phyloP scores from a whole-genome alignment of 1,140 invertebrate species.

The Trachymyrmex septentrionalis region DNA sequence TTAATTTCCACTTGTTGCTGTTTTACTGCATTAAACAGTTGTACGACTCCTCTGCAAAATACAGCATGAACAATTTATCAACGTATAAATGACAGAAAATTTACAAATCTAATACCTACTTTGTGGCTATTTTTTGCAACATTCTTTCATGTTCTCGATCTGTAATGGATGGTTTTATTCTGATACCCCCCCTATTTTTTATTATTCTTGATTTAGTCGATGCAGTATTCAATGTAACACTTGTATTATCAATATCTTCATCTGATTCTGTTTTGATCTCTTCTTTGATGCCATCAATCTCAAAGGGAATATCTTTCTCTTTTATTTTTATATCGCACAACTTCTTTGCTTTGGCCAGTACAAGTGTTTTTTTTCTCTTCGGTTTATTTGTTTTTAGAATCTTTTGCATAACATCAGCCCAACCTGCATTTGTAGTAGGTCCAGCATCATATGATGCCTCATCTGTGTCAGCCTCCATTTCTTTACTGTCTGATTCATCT shows the following conservation, averaged over 20 bases:
- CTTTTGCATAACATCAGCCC: conserved; percentile 91
- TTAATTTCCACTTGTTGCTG: conserved; percentile 94
- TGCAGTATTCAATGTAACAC: conserved; percentile 44
- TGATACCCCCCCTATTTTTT: conserved; percentile 89
- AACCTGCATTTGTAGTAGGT: conserved; percentile 81
- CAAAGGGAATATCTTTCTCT: conserved; percentile 85
- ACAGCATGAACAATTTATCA: conserved; percentile 31
- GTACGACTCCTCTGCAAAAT: conserved; percentile 93
- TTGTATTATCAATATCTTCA: conserved; percentile 71
- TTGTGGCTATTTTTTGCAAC: conserved; percentile 94
- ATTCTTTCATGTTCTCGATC: conserved; percentile 92
- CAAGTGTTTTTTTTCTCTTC: conserved; percentile 91
- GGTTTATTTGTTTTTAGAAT: conserved; percentile 92
- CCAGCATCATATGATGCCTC: neutral
- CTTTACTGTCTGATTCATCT: neutral
- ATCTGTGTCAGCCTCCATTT: neutral
- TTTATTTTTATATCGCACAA: conserved; percentile 87
- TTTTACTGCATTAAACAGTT: conserved; percentile 96
- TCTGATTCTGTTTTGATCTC: conserved; percentile 85
- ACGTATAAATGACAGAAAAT: conserved; percentile 13
- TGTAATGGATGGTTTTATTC: conserved; percentile 91
- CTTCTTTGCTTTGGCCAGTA: conserved; percentile 92
- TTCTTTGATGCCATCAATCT: conserved; percentile 86
- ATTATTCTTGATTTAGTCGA: conserved; percentile 85
- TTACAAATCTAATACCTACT: conserved; percentile 66